These are phyloP conservation scores for Drosophila helvetica DNA, from an alignment of 2,888 invertebrate genomes.

Conservation along the genomic window DNA sequence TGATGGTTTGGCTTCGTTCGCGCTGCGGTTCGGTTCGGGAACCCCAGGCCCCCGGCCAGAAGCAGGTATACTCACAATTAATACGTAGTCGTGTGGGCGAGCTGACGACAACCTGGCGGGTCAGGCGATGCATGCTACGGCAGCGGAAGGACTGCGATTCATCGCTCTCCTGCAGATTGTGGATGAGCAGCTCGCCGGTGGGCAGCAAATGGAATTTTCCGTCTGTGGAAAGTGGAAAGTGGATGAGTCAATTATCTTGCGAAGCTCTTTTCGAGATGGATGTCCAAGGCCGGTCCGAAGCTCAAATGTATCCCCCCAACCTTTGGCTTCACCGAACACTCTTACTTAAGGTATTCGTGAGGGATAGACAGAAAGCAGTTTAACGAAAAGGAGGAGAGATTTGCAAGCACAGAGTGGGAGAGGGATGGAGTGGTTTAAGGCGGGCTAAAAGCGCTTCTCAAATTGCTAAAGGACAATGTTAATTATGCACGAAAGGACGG, in stretches of 20 bases:
- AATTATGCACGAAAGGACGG: slow-evolving; percentile 75
- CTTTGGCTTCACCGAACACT: slow-evolving; percentile 24
- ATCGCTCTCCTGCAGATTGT: slow-evolving; percentile 90
- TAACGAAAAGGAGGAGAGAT: not conserved
- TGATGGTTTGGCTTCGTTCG: not conserved
- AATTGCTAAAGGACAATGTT: slow-evolving; percentile 78
- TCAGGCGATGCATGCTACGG: slow-evolving; percentile 89
- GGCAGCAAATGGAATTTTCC: slow-evolving; percentile 91
- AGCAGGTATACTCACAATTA: slow-evolving; percentile 85
- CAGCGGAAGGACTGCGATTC: slow-evolving; percentile 89
- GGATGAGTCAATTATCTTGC: not conserved
- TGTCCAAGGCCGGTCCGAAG: not conserved
- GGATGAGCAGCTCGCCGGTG: slow-evolving; percentile 89
- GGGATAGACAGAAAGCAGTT: not conserved
- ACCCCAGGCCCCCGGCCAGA: not conserved
- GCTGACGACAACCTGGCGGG: slow-evolving; percentile 89
- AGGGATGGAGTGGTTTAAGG: slow-evolving; percentile 51
- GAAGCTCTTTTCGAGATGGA: not conserved
- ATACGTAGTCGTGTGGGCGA: slow-evolving; percentile 88
- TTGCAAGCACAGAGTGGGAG: not conserved
- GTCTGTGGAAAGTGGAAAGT: slow-evolving; percentile 84
- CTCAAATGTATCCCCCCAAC: slow-evolving; percentile 2
- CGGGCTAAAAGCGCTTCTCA: slow-evolving; percentile 63
- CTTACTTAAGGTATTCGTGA: slow-evolving; percentile 18
- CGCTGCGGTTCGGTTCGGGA: not conserved